Evolutionary conservation across 2,888 invertebrate species (phyloP).

Genomic region (Candidula unifasciata): DNA sequence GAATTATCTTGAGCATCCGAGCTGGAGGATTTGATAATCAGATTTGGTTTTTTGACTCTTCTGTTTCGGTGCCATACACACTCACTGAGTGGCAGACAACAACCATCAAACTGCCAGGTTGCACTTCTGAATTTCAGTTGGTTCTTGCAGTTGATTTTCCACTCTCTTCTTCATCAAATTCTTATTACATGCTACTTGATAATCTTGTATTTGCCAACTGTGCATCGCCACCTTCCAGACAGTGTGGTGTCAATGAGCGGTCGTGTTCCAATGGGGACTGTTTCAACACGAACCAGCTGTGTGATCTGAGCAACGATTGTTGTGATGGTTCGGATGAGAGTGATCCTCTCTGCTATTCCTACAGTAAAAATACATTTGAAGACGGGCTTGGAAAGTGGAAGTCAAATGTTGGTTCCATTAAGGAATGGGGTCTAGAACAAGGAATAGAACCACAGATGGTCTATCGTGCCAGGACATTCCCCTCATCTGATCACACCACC

Average conservation of each 20-base stretch:
- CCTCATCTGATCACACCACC: slow-evolving; percentile 69
- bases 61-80: not conserved
- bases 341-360: slow-evolving; percentile 58
- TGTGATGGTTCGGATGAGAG: slow-evolving; percentile 53
- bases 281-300: slow-evolving; percentile 6
- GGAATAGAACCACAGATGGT: not conserved
- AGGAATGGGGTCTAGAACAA: slow-evolving; percentile 68
- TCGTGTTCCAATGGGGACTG: slow-evolving; percentile 46
- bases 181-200: slow-evolving; percentile 67
- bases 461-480: slow-evolving; percentile 64
- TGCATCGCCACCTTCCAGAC: slow-evolving; percentile 62
- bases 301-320: slow-evolving; percentile 48
- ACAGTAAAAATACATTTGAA: slow-evolving; percentile 70
- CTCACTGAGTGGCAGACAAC: slow-evolving; percentile 63
- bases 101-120: slow-evolving; percentile 62
- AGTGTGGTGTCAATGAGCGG: slow-evolving; percentile 53
- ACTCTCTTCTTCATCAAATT: not conserved
- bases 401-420: slow-evolving; percentile 61
- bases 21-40: slow-evolving; percentile 59
- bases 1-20: slow-evolving; percentile 63
- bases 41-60: slow-evolving; percentile 51
- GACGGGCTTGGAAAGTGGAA: slow-evolving; percentile 71
- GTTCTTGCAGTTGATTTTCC: slow-evolving; percentile 55
- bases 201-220: slow-evolving; percentile 70
- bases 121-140: slow-evolving; percentile 67